phyloP scores from a whole-genome alignment of 1,140 invertebrate species.

The Galleria mellonella region DNA sequence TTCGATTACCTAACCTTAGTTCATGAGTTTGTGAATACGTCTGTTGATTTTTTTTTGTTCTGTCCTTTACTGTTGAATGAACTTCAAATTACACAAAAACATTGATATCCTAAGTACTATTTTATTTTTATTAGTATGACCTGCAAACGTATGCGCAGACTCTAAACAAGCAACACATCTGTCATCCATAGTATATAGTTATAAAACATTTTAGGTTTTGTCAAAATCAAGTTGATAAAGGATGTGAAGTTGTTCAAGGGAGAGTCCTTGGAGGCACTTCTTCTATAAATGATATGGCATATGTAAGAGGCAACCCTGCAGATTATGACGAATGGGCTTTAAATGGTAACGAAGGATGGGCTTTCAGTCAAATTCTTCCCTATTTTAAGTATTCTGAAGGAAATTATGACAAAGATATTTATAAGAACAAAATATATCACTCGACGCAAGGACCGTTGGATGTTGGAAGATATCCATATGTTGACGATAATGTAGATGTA shows the following conservation, averaged over 20 bases:
- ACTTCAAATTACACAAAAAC: no score
- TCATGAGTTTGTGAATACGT: no score
- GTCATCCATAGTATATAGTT: conserved; percentile 41
- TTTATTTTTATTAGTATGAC: no score
- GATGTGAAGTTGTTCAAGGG: conserved; percentile 72
- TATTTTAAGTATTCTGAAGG: conserved; percentile 78
- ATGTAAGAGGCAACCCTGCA: conserved; percentile 81
- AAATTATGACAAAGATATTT: conserved; percentile 63
- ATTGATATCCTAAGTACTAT: no score
- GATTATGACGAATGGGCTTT: conserved; percentile 83
- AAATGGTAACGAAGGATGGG: conserved; percentile 77
- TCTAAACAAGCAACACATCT: conserved; percentile 9
- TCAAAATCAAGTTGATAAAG: conserved; percentile 37
- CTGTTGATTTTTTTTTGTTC: no score
- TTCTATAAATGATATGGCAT: conserved; percentile 88
- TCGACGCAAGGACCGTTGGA: conserved; percentile 61
- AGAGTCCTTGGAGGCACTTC: conserved; percentile 85
- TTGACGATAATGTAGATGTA: conserved; percentile 58
- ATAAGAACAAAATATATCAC: conserved; percentile 57
- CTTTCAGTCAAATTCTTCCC: conserved; percentile 81
- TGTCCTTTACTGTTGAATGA: no score
- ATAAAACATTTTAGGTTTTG: conserved; percentile 43
- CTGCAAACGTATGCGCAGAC: background rate
- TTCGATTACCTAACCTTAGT: conserved; percentile 16
- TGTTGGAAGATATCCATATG: conserved; percentile 53